phyloP scores from a whole-genome alignment of 1,140 invertebrate species.

The Drosophila ficusphila region DNA sequence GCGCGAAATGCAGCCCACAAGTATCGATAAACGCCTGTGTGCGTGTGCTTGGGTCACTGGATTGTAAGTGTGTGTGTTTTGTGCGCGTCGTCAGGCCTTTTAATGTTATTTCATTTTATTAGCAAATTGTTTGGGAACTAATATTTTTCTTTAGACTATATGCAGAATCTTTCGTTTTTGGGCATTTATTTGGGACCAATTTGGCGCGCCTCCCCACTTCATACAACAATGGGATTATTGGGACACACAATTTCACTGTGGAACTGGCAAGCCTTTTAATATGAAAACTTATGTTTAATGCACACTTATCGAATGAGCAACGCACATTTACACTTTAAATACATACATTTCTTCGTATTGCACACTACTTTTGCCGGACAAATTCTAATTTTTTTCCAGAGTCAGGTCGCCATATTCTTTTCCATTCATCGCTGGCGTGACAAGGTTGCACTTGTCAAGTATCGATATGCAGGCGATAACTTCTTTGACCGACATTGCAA shows the following conservation, averaged over 20 bases:
- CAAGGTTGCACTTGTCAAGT: slow-evolving; percentile 2
- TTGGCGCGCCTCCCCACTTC: slow-evolving; percentile 29
- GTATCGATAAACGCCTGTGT: slow-evolving; percentile 29
- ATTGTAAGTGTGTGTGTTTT: slow-evolving; percentile 16
- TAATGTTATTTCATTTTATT: not conserved
- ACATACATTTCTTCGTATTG: slow-evolving; percentile 58
- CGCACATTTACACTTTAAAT: slow-evolving; percentile 6
- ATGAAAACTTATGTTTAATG: not conserved
- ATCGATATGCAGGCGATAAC: slow-evolving; percentile 28
- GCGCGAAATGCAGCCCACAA: slow-evolving; percentile 65
- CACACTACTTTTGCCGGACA: slow-evolving; percentile 62
- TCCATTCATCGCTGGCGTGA: slow-evolving; percentile 26
- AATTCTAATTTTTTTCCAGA: slow-evolving; percentile 58
- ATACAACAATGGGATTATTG: slow-evolving; percentile 24
- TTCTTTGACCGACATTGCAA: not conserved
- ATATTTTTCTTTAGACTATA: not conserved
- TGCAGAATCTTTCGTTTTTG: not conserved
- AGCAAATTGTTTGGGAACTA: not conserved
- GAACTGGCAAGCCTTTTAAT: too few relatives aligned
- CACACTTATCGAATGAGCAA: too few relatives aligned
- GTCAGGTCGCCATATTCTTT: slow-evolving; percentile 55
- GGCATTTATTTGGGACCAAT: slow-evolving; percentile 1
- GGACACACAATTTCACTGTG: not conserved
- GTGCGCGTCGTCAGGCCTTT: slow-evolving; percentile 38
- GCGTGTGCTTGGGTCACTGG: slow-evolving; percentile 11